Conservation (phyloP, 2,113 vertebrate genomes). For the Ranitomeya imitator region DNA sequence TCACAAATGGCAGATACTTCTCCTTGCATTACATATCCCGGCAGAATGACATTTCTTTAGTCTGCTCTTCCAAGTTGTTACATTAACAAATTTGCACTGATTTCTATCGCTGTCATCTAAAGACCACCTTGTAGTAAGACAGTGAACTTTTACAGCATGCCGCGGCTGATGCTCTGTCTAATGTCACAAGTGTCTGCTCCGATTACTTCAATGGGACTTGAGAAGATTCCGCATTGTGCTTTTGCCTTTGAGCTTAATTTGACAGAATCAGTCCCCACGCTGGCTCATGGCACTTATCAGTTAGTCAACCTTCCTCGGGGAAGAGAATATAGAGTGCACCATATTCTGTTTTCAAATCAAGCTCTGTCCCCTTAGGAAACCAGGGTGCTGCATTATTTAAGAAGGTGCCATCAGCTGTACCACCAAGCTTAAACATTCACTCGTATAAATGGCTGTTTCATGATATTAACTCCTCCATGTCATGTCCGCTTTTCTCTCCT, state of each 20-base stretch:
- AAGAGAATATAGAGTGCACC: constrained; percentile 80
- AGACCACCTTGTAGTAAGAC: constrained; percentile 75
- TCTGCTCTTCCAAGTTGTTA: constrained; percentile 81
- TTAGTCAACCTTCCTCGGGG: constrained; percentile 79
- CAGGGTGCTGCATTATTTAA: constrained; percentile 79
- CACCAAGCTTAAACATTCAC: constrained; percentile 78
- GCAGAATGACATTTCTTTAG: constrained; percentile 74
- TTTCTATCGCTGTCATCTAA: constrained; percentile 81
- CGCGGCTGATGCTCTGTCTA: constrained; percentile 81
- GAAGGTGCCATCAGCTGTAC: constrained; percentile 75
- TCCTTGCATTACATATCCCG: constrained; percentile 71
- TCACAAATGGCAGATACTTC: constrained; percentile 64
- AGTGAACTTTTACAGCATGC: constrained; percentile 77
- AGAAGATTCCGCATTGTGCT: constrained; percentile 75
- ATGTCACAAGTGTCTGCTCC: constrained; percentile 85
- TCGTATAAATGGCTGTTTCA: constrained; percentile 70
- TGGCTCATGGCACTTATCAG: constrained; percentile 85
- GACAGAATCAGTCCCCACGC: constrained; percentile 80
- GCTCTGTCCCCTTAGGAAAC: constrained; percentile 76
- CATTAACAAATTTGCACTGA: constrained; percentile 83
- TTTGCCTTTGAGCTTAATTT: constrained; percentile 80
- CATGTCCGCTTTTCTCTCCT: constrained; percentile 25
- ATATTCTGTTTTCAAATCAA: constrained; percentile 80
- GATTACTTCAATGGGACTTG: constrained; percentile 79
- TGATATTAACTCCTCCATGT: constrained; percentile 70